phyloP scores from a whole-genome alignment of 2,888 invertebrate species.

The Lymantria monacha region DNA sequence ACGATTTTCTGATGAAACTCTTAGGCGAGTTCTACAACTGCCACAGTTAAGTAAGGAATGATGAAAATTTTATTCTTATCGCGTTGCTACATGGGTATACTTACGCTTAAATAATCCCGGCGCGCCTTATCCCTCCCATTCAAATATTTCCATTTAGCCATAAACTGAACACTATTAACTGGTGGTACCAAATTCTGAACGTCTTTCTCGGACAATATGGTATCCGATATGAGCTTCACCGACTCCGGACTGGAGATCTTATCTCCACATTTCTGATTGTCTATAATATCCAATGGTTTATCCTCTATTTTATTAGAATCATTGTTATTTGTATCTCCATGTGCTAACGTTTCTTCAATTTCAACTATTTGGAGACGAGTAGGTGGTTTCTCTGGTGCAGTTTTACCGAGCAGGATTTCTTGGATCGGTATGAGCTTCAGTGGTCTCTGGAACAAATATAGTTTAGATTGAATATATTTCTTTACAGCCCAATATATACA shows the following conservation, averaged over 20 bases:
- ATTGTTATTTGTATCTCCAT: constrained; percentile 56
- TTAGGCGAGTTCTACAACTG: too few relatives aligned
- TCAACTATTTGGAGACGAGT: constrained; percentile 58
- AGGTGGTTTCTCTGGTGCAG: constrained; percentile 46
- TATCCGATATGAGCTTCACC: constrained; percentile 45
- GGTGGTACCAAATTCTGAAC: constrained; percentile 63
- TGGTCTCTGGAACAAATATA: constrained; percentile 69
- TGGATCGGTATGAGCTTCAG: constrained; percentile 77
- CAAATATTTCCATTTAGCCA: constrained; percentile 83
- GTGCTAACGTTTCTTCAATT: constrained; percentile 40
- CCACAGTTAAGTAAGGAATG: too few relatives aligned
- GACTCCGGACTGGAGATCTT: constrained; percentile 45
- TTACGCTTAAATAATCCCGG: constrained; percentile 84
- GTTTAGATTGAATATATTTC: neutral
- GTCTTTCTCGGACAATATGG: constrained; percentile 38
- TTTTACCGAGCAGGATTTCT: constrained; percentile 64
- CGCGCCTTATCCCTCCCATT: constrained; percentile 71
- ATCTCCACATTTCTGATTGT: constrained; percentile 18
- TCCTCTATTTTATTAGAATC: constrained; percentile 36
- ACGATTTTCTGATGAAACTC: too few relatives aligned
- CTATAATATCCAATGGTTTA: constrained; percentile 3
- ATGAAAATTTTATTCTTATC: too few relatives aligned
- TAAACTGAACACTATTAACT: constrained; percentile 85
- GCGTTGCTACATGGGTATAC: constrained; percentile 32
- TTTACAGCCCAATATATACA: neutral